phyloP scores from a whole-genome alignment of 2,888 invertebrate species.

The Apodemia hepburni region DNA sequence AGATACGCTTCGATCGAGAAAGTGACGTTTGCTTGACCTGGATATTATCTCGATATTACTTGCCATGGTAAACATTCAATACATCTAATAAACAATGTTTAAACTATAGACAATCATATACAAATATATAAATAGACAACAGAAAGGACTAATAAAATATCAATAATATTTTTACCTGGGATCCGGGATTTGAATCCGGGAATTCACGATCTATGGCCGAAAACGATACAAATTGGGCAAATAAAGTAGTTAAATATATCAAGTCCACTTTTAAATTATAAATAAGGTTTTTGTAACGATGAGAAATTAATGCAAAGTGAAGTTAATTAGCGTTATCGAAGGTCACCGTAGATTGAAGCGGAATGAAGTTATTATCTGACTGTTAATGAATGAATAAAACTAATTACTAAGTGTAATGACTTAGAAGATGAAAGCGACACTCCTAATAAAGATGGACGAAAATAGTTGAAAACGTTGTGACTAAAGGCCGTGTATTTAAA shows the following conservation, averaged over 20 bases:
- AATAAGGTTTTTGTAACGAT: not conserved
- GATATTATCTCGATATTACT: too few relatives aligned
- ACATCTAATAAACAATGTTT: too few relatives aligned
- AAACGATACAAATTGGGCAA: too few relatives aligned
- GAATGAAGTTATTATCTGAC: conserved; percentile 4
- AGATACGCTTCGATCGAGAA: too few relatives aligned
- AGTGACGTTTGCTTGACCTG: too few relatives aligned
- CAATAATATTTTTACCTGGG: too few relatives aligned
- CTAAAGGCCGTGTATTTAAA: not conserved
- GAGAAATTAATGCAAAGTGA: not conserved
- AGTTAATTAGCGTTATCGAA: conserved; percentile 1
- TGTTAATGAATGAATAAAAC: conserved; percentile 11
- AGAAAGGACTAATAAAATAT: too few relatives aligned
- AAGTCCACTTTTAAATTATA: not conserved
- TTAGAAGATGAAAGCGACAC: conserved; percentile 3
- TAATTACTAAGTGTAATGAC: conserved; percentile 12
- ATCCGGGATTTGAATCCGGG: too few relatives aligned
- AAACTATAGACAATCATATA: too few relatives aligned
- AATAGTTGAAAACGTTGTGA: not conserved
- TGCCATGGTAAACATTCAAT: too few relatives aligned
- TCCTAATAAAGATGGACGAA: conserved; percentile 1
- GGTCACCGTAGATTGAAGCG: conserved; percentile 1
- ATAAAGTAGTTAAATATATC: not conserved
- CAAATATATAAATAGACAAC: too few relatives aligned
- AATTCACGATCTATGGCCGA: too few relatives aligned